These are phyloP conservation scores for Leistus spinibarbis DNA, from an alignment of 2,888 invertebrate species.

Conservation along the genomic window DNA sequence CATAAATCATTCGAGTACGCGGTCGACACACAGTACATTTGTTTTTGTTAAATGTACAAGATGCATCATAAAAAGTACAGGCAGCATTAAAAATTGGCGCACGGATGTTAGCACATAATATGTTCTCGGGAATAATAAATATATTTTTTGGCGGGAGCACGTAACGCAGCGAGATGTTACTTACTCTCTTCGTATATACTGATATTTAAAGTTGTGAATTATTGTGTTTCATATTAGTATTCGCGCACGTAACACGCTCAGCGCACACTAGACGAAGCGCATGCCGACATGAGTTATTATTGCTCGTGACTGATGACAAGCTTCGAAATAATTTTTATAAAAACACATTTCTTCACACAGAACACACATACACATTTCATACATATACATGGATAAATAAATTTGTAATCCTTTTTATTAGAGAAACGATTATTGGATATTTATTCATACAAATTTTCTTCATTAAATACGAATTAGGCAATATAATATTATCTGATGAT, in stretches of 20 bases:
- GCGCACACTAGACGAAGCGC: neutral
- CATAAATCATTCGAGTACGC: neutral
- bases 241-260: neutral
- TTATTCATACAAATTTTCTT: too few species aligned
- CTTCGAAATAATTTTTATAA: neutral
- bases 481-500: too few species aligned
- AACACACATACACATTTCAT: neutral
- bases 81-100: neutral
- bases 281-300: constrained; percentile 6
- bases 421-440: too few species aligned
- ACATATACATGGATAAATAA: too few species aligned
- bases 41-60: neutral
- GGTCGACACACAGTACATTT: neutral
- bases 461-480: too few species aligned
- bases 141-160: neutral
- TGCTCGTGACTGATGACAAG: neutral
- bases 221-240: constrained; percentile 15
- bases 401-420: too few species aligned
- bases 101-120: neutral
- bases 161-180: neutral
- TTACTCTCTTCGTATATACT: neutral
- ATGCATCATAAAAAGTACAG: neutral
- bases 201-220: constrained; percentile 8
- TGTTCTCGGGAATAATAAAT: constrained; percentile 5
- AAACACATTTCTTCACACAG: neutral